Base-by-base conservation (phyloP, 2,888 invertebrate genomes). In the Cephus sareptanus region DNA sequence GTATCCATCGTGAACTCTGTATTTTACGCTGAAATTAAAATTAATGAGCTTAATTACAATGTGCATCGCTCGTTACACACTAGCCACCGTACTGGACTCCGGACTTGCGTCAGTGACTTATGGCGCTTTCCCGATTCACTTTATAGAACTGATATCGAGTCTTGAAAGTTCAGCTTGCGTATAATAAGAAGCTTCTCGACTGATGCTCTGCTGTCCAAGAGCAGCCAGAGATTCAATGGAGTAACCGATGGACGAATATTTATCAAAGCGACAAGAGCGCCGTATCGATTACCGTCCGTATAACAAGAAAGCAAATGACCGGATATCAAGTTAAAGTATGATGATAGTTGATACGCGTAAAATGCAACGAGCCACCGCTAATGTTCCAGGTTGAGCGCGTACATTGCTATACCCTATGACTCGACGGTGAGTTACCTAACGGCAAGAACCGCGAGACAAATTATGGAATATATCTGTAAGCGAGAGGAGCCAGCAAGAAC, bases 321-420 rank as follows among this genome's bases (percentile, higher is more conserved):
- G 85, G 88, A 87, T 89, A 89, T 90, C 89, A 89, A 89, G 87
- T 86, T 90, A 86, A 89, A 88, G 89, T 89, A 90, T 89, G 89
- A 90, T 89, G 89, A 89, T 89, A 88, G 89, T 88, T 85, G 88
- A 86, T 85, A 88, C 85, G 86, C 84, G 86, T 85, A 86, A 87
- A 88, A 86, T 85, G 84, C 86, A 87, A 88, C 86, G 87, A 87
- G 84, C 85, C 83, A 83, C 83, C 84, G 84, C 86, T 88, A 88
- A 89, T 89, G 87, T 85, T 83, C 83, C 85, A 82, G 81, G 81
- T 78, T 75, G 75, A 31, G 12, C 71, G 31, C 71, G 71, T 33
- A 71, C 33, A 23, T 71, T 71, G 34, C 71, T 71, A 31, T 34
- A 23, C 23, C 56, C 56, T 56, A 56, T 56, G 56, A 56, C 56